Base-by-base conservation (phyloP, 2,797 vertebrate genomes). In the Neolamprologus multifasciatus region DNA sequence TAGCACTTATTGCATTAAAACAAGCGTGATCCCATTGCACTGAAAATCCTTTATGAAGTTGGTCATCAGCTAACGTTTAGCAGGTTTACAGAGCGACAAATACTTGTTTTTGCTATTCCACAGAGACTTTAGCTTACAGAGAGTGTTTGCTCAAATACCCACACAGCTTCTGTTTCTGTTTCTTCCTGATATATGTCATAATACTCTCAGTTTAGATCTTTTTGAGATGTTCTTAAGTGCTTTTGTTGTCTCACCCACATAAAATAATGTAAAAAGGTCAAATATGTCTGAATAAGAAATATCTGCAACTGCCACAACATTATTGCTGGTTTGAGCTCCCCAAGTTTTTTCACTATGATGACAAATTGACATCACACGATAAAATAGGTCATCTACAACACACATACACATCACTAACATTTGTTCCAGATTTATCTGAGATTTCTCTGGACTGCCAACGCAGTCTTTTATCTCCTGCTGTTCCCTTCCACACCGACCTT, bases 401-500 rank as follows among this genome's bases (percentile, higher is more conserved):
- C 59, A 12, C 57, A 62, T n/a, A 59, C 12, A 83, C 86, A 87
- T 69, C 52, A 43, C 52, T 17, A 26, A 6, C 71, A 4, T 62
- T 77, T 16, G 50, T 17, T 57, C 64, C 43, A 50, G 76, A 84
- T 86, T 43, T 38, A 86, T 81, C 85, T 87, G 26, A 38, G 13
- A 69, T 78, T 85, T 40, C 29, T 52, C 64, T 67, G 62, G n/a
- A 26, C 77, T 23, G 52, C 40, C 8, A 9, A n/a, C 77, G 76
- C 71, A 1, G 2, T 64, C 19, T 90, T 87, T 57, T 89, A 84
- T 89, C 87, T 4, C 77, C 10, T 9, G 1, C 23, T 79, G 83
- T 82, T 92, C 84, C 52, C 45, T 77, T 62, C 48, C 51, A 19
- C 19, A 0, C 33, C 13, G 84, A 86, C 91, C 89, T 93, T 93